Percentiles rank a stretch among this genome's conserved stretches.
Evolutionary conservation across 2,888 invertebrate species (phyloP).

Genomic region (Tetragonisca angustula): DNA sequence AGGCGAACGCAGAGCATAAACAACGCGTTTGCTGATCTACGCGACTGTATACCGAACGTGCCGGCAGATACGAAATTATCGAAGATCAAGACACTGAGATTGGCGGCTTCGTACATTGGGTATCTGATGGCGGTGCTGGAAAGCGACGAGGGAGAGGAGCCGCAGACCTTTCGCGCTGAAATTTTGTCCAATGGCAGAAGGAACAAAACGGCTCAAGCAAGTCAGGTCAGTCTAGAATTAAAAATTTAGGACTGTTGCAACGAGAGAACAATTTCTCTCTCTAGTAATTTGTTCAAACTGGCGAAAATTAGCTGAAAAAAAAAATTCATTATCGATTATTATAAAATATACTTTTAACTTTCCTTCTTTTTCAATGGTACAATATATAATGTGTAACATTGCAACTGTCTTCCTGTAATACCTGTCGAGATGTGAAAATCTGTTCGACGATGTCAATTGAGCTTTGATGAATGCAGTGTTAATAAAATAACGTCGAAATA

Average conservation of each 20-base stretch:
- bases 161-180: constrained; percentile 94
- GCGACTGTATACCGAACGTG: constrained; percentile 98
- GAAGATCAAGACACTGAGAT: constrained; percentile 96
- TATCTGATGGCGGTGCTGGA: constrained; percentile 96
- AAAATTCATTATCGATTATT: background rate
- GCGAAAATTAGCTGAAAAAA: background rate
- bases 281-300: background rate
- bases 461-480: background rate
- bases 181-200: constrained; percentile 84
- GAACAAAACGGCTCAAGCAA: constrained; percentile 75
- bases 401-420: background rate
- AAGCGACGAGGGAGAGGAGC: constrained; percentile 91
- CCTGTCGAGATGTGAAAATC: background rate
- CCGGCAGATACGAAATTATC: constrained; percentile 97
- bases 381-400: background rate
- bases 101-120: constrained; percentile 96
- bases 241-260: background rate
- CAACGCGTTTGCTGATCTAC: constrained; percentile 95
- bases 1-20: constrained; percentile 97
- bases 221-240: constrained; percentile 70
- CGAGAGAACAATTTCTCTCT: background rate
- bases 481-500: background rate
- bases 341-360: background rate
- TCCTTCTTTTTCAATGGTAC: background rate
- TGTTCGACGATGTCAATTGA: background rate